Base-by-base conservation (phyloP, 2,797 vertebrate species). In the Alca torda region DNA sequence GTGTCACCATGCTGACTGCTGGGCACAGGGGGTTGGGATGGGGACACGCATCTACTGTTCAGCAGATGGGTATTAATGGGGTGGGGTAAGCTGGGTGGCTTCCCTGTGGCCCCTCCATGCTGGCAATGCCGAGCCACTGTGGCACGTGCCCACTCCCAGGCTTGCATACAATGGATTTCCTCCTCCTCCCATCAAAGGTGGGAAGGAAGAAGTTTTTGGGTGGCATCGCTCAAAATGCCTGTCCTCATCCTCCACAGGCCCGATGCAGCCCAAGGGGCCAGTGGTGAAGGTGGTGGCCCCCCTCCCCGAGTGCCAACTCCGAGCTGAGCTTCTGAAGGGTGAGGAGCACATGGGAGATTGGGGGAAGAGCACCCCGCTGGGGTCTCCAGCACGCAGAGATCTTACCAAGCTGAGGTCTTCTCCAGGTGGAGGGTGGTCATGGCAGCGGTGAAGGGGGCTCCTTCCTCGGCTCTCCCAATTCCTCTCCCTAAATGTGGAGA, bases 271-370 rank as follows among this genome's bases (percentile, higher is more conserved):
- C 15, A 43, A 79, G 74, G 19, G 25, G 28, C 53, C 21, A 0
- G 35, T 0, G 0, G 25, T 65, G 93, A 97, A 90, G 35, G 31
- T 24, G 14, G 46, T 30, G 78, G 13, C 41, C 3, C 28, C 61
- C 80, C 33, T 95, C 23, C 75, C 80, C 1, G 5, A 4, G 25
- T 96, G 95, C 56, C 91, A 79, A 51, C 61, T 97, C 77, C 94
- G 94, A 87, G 65, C 56, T 8, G 5, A 70, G 28, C 93, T 97
- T 67, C 89, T 86, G 63, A 94, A 79, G 13, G 95, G 97, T 96
- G 78, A 96, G 95, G 20, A 85, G 26, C 41, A 48, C 0, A 1
- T 41, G 26, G 35, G 85, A 13, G 4, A 7, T 8, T 72, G 46
- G n/a, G 43, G 30, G 45, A 26, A 39, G 39, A 70, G 45, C 20